These are phyloP conservation scores for Sander vitreus DNA, from an alignment of 2,113 vertebrate genomes.

Conservation along the genomic window DNA sequence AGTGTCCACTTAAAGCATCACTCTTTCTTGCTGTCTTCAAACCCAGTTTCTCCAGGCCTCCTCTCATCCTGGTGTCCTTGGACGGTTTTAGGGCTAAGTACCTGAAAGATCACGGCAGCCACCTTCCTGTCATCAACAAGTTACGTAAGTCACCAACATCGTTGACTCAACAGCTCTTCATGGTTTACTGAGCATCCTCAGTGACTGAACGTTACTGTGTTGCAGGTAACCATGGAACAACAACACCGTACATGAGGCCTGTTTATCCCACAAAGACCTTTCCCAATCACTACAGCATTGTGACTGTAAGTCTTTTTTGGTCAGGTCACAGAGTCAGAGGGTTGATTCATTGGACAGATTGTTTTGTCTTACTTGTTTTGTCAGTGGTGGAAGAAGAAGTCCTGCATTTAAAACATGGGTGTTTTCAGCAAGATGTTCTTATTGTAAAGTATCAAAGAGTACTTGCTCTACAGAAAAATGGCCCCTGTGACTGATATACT, in stretches of 20 bases:
- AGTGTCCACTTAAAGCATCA: neutral
- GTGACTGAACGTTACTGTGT: conserved; percentile 59
- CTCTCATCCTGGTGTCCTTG: conserved; percentile 94
- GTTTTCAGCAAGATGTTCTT: neutral
- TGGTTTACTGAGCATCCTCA: neutral
- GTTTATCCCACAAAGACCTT: conserved; percentile 98
- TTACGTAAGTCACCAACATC: conserved; percentile 87
- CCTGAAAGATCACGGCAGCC: conserved; percentile 84
- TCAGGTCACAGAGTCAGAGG: neutral
- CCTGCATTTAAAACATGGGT: neutral
- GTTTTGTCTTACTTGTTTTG: conserved; percentile 11
- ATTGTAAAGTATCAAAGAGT: neutral
- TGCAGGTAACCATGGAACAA: conserved; percentile 90
- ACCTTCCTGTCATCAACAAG: conserved; percentile 89
- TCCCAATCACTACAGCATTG: conserved; percentile 97
- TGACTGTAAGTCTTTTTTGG: conserved; percentile 89
- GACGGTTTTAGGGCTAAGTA: conserved; percentile 95
- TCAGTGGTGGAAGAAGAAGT: neutral
- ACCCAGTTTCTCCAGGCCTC: conserved; percentile 89
- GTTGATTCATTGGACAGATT: conserved; percentile 25
- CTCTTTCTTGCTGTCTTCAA: conserved; percentile 1
- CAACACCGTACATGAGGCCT: conserved; percentile 88
- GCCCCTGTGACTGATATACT: neutral
- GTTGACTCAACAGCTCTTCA: neutral
- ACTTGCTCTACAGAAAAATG: neutral